Percentiles rank a stretch among this genome's conserved stretches.
Evolutionary conservation across 2,888 invertebrate genomes (phyloP).

Genomic region (Andrena marginata): DNA sequence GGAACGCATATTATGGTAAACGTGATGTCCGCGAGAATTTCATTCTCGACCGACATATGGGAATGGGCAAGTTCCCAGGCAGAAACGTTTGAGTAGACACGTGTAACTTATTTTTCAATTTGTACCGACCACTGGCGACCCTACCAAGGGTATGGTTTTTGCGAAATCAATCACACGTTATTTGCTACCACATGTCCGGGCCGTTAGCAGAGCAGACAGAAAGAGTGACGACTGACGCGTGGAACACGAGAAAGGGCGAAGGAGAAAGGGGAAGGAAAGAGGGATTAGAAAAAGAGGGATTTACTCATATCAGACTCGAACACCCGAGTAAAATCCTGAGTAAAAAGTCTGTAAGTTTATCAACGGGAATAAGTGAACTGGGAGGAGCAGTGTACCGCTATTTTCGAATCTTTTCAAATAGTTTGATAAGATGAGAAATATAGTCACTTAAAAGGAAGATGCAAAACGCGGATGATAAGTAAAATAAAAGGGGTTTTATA

Average conservation of each 20-base stretch:
- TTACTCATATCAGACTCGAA: conserved; percentile 79
- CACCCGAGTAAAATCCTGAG: conserved; percentile 72
- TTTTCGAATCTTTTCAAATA: background rate
- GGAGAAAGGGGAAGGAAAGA: conserved; percentile 29
- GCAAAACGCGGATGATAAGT: background rate
- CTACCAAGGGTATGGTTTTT: conserved; percentile 73
- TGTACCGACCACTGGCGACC: conserved; percentile 68
- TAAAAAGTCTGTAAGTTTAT: conserved; percentile 73
- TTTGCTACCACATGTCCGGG: conserved; percentile 75
- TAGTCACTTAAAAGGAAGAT: background rate
- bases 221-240: conserved; percentile 65
- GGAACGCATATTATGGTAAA: background rate
- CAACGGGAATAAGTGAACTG: conserved; percentile 47
- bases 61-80: conserved; percentile 5
- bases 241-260: conserved; percentile 52
- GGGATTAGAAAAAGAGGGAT: conserved; percentile 59
- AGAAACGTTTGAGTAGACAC: conserved; percentile 68
- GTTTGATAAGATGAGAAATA: background rate
- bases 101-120: conserved; percentile 82
- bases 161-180: conserved; percentile 82
- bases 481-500: background rate
- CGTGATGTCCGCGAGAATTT: conserved; percentile 4
- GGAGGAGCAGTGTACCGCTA: background rate
- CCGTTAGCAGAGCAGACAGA: conserved; percentile 65
- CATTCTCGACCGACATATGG: conserved; percentile 7